Evolutionary conservation across 2,797 vertebrate genomes (phyloP), one percentile per base, ranked within the genome.

Genomic region (Selene dorsalis): DNA sequence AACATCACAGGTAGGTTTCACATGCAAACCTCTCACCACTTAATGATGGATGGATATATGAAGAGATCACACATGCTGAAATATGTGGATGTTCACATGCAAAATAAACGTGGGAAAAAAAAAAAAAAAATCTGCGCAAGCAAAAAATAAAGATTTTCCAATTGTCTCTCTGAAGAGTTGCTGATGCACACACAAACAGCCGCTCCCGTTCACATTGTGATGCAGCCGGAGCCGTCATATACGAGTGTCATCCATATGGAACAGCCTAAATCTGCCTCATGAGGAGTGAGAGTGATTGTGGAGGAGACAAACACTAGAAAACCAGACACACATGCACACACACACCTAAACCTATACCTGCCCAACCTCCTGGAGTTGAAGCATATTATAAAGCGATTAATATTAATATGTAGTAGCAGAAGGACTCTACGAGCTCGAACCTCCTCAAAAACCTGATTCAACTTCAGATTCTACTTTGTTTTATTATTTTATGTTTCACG

Each of bases 181-280:
- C 90, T 89, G 88, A 89, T 53, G 63, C 84, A 79, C 73, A 75
- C 77, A 75, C 62, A 92, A 84, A 82, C 84, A 69, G 74, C 78
- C 13, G 74, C 85, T 45, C 77, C 78, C 56, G 90, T 91, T 89
- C 88, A 84, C 88, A 92, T 90, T 71, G 75, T 77, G 71, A 90
- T 82, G 77, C 74, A n/a, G 39, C 17, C 0, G 57, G 64, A 68
- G 77, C 72, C 76, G 79, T 84, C 87, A 74, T 76, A 84, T 89
- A 74, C 3, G 55, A 75, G 78, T 6, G 41, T 17, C 90, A 92
- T 93, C 89, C 90, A 91, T 91, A 92, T 89, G 88, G 83, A 93
- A 80, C 74, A 91, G 88, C 48, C 63, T 60, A 62, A 84, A 82
- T 67, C 84, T 48, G 73, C 79, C 60, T 75, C 71, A 87, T 79